A percentile compares a stretch with the other conserved stretches of the same genome.
phyloP scores from a whole-genome alignment of 2,797 vertebrate species.

The Brachymystax lenok region DNA sequence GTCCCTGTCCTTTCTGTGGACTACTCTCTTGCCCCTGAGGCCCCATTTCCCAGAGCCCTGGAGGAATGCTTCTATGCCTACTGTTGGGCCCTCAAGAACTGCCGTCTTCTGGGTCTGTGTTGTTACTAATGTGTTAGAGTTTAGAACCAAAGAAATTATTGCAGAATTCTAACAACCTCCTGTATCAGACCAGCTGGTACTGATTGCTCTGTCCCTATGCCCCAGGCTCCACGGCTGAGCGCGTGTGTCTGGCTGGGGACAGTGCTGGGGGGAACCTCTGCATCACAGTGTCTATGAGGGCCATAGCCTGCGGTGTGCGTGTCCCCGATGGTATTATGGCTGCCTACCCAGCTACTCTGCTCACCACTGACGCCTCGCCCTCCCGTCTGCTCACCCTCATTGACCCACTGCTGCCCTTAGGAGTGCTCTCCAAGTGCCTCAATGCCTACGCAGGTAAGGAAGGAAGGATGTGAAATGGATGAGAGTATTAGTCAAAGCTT shows the following conservation, averaged over 20 bases:
- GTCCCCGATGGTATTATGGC: conserved; percentile 79
- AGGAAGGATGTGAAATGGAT: neutral
- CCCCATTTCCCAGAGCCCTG: conserved; percentile 78
- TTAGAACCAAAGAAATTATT: neutral
- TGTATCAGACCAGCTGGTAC: neutral
- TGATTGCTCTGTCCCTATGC: conserved; percentile 2
- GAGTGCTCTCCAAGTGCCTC: conserved; percentile 78
- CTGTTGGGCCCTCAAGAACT: conserved; percentile 81
- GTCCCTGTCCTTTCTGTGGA: conserved; percentile 78
- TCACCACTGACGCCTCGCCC: conserved; percentile 77
- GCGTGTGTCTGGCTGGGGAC: conserved; percentile 79
- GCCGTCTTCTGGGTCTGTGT: conserved; percentile 73
- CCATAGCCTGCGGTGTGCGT: conserved; percentile 68
- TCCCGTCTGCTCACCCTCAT: conserved; percentile 80
- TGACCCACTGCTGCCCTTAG: conserved; percentile 78
- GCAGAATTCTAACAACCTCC: neutral
- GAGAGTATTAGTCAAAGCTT: neutral
- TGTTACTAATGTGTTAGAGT: neutral
- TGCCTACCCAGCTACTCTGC: conserved; percentile 77
- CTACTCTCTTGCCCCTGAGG: conserved; percentile 80
- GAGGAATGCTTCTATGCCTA: conserved; percentile 83
- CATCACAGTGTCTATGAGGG: conserved; percentile 79
- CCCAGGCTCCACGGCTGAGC: conserved; percentile 76
- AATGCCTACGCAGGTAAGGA: conserved; percentile 78
- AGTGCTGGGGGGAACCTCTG: conserved; percentile 82